phyloP scores from a whole-genome alignment of 2,113 vertebrate species.

The Sigmodon hispidus region DNA sequence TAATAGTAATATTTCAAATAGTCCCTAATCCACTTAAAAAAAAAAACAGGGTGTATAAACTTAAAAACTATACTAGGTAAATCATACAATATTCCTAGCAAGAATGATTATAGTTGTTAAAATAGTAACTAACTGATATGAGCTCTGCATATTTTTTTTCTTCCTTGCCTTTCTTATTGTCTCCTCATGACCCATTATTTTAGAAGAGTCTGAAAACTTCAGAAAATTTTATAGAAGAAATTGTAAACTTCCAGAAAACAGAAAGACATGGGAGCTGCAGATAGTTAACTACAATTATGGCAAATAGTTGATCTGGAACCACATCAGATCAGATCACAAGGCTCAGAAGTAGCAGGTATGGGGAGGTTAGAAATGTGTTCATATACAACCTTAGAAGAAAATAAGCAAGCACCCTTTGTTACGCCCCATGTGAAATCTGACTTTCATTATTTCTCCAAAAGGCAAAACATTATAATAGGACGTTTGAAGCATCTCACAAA shows the following conservation, averaged over 20 bases:
- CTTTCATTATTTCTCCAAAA: background rate
- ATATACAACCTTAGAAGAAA: background rate
- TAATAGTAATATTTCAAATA: background rate
- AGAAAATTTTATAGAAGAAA: background rate
- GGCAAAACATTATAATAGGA: background rate
- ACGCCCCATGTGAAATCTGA: background rate
- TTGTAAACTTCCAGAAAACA: background rate
- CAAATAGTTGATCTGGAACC: background rate
- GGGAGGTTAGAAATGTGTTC: background rate
- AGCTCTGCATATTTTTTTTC: background rate
- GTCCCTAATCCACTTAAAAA: background rate
- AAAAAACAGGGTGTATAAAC: background rate
- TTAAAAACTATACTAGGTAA: background rate
- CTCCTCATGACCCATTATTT: background rate
- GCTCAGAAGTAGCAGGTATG: background rate
- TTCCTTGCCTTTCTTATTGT: background rate
- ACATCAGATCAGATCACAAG: background rate
- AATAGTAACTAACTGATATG: background rate
- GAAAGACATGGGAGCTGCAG: background rate
- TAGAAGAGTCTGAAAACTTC: background rate
- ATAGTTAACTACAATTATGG: background rate
- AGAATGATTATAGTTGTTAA: slow-evolving; percentile 15
- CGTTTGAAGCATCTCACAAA: background rate
- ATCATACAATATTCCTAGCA: background rate
- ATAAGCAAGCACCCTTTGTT: background rate